Percentiles rank a stretch among this genome's conserved stretches.
These are phyloP conservation scores for Colletes latitarsis DNA, from an alignment of 1,140 invertebrate genomes.

Conservation along the genomic window DNA sequence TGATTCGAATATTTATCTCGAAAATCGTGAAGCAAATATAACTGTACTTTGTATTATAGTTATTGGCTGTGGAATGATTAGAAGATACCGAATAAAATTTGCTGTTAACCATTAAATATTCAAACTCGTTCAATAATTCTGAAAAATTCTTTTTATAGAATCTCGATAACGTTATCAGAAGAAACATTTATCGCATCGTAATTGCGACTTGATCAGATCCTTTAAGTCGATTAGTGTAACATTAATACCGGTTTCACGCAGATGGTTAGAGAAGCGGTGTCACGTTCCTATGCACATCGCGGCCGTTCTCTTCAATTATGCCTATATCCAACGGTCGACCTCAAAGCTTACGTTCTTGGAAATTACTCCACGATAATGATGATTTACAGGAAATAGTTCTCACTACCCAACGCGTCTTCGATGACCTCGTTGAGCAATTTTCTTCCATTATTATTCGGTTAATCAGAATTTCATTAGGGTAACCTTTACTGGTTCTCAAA, in stretches of 20 bases:
- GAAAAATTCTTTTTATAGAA: too few species aligned
- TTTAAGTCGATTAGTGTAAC: conserved; percentile 1
- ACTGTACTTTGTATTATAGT: too few species aligned
- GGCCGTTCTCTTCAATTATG: conserved; percentile 30
- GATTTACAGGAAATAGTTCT: conserved; percentile 25
- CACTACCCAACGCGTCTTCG: conserved; percentile 12
- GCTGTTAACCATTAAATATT: too few species aligned
- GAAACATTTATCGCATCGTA: neutral
- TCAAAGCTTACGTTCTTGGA: conserved; percentile 36
- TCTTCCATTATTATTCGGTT: conserved; percentile 7
- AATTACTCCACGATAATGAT: conserved; percentile 32
- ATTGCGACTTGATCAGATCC: neutral
- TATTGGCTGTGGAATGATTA: too few species aligned
- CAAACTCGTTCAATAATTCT: too few species aligned
- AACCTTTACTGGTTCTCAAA: neutral
- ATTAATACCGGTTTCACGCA: conserved; percentile 3
- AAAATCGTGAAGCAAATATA: neutral
- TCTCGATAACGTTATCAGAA: neutral
- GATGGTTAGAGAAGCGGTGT: conserved; percentile 4
- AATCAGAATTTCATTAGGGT: conserved; percentile 15
- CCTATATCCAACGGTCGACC: conserved; percentile 8
- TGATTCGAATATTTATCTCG: too few species aligned
- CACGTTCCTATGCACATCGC: conserved; percentile 30
- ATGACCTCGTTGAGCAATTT: conserved; percentile 15
- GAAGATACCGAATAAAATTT: too few species aligned